A percentile compares a stretch with the other conserved stretches of the same genome.
These are phyloP conservation scores for Tragelaphus eurycerus DNA, from an alignment of 2,797 vertebrate genomes.

Conservation along the genomic window DNA sequence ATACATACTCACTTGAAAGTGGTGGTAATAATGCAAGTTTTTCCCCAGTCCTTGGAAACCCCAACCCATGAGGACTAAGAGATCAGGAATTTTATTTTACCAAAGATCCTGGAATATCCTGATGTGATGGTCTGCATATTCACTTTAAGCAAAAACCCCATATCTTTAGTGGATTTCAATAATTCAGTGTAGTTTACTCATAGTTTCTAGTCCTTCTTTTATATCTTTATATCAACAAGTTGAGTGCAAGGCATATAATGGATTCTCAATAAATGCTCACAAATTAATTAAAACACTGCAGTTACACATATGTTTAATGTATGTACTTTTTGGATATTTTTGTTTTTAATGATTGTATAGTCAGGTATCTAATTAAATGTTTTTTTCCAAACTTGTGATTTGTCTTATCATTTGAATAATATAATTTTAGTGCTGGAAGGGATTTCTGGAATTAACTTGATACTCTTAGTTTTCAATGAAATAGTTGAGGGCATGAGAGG, in stretches of 20 bases:
- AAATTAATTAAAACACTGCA: neutral
- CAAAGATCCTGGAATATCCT: neutral
- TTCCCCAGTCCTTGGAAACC: neutral
- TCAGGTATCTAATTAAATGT: neutral
- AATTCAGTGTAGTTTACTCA: neutral
- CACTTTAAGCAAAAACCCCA: neutral
- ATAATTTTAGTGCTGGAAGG: conserved; percentile 3
- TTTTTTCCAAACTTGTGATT: neutral
- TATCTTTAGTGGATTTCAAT: neutral
- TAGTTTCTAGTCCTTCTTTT: neutral
- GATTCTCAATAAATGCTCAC: neutral
- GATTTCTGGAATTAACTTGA: conserved; percentile 29
- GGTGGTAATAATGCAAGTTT: neutral
- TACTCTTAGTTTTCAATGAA: conserved; percentile 34
- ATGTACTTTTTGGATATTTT: neutral
- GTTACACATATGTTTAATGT: neutral
- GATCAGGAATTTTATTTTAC: conserved; percentile 1
- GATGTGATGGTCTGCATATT: neutral
- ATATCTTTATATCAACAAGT: neutral
- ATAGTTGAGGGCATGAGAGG: neutral
- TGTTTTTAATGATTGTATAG: neutral
- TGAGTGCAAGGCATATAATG: neutral
- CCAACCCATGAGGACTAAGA: neutral
- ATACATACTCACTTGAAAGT: neutral
- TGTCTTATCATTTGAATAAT: conserved; percentile 19